Evolutionary conservation across 2,797 vertebrate species (phyloP).

Genomic region (Rhincodon typus): DNA sequence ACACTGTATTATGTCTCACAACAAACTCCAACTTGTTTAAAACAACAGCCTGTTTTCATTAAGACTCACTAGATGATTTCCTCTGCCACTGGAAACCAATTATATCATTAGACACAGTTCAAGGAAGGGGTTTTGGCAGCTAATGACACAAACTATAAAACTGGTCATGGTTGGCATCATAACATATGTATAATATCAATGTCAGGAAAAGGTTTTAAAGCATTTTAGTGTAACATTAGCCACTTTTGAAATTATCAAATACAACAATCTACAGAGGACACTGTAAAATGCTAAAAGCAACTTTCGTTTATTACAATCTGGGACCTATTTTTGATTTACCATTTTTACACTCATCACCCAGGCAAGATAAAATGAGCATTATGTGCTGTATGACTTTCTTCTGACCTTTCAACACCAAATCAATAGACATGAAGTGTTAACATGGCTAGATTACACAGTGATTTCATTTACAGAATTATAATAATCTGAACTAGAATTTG

Average conservation of each 20-base stretch:
- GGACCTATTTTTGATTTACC: background rate
- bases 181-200: background rate
- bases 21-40: no score
- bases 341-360: background rate
- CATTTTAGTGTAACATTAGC: background rate
- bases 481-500: background rate
- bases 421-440: background rate
- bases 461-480: constrained; percentile 1
- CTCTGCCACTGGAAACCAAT: no score
- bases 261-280: background rate
- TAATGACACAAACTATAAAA: no score
- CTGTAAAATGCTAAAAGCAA: background rate
- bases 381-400: background rate
- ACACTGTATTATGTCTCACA: no score
- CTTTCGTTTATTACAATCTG: background rate
- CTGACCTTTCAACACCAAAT: background rate
- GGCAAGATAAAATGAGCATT: background rate
- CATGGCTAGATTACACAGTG: background rate
- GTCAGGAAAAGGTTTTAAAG: background rate
- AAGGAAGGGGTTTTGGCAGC: no score
- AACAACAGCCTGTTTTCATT: no score
- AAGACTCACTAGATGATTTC: no score
- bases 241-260: background rate
- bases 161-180: no score
- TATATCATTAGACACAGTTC: no score